These are phyloP conservation scores for Notoglanidium macrostoma DNA, from an alignment of 2,797 vertebrate genomes.

Conservation along the genomic window DNA sequence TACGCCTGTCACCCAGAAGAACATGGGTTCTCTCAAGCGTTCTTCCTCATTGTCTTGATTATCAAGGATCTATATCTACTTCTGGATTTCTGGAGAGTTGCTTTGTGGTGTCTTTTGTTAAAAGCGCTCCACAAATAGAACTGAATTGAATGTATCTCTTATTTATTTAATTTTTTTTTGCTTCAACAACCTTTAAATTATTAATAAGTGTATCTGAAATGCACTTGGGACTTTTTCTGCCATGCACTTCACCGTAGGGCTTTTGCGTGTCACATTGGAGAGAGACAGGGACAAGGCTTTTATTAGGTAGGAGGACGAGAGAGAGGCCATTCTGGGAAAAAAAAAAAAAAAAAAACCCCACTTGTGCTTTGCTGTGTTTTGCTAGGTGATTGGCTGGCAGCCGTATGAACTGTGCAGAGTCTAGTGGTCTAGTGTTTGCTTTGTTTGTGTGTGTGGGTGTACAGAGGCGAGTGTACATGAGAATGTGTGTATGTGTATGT, in stretches of 20 bases:
- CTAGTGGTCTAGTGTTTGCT: constrained; percentile 44
- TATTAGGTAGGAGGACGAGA: constrained; percentile 18
- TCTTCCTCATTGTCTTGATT: background rate
- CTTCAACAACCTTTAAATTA: background rate
- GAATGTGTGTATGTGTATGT: constrained; percentile 34
- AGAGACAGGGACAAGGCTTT: constrained; percentile 14
- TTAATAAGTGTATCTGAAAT: background rate
- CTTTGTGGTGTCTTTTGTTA: background rate
- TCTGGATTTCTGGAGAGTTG: background rate
- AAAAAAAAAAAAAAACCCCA: background rate
- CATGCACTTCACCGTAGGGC: constrained; percentile 4
- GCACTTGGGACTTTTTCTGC: background rate
- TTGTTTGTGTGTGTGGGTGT: constrained; percentile 45
- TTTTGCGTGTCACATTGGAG: background rate
- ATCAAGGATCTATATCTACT: background rate
- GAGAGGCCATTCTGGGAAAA: background rate
- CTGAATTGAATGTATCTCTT: background rate
- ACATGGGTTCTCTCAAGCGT: background rate
- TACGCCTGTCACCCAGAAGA: background rate
- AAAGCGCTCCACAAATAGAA: background rate
- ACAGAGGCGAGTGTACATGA: constrained; percentile 31
- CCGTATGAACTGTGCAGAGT: constrained; percentile 29
- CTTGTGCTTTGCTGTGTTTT: constrained; percentile 39
- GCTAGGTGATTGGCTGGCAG: constrained; percentile 44
- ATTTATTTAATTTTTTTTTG: background rate